These are phyloP conservation scores for Shargacucullia verbasci DNA, from an alignment of 2,888 invertebrate genomes.

Conservation along the genomic window DNA sequence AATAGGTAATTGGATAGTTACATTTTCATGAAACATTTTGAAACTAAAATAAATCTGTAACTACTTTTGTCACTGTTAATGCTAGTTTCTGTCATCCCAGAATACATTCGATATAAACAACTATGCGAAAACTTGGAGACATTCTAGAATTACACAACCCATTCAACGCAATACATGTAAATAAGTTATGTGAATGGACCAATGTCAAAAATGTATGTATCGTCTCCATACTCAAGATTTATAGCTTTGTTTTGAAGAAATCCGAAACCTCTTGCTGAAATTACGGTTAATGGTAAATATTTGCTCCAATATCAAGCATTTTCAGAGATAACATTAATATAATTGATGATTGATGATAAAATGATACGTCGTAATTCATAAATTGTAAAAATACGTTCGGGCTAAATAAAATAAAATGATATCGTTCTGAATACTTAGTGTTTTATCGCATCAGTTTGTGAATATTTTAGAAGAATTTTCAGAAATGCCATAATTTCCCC, in stretches of 20 bases:
- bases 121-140: neutral
- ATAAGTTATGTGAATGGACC: conserved; percentile 27
- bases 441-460: too few relatives aligned
- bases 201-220: conserved; percentile 26
- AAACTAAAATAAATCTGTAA: too few relatives aligned
- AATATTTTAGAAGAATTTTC: too few relatives aligned
- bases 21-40: too few relatives aligned
- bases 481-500: too few relatives aligned
- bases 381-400: too few relatives aligned
- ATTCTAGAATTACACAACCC: conserved; percentile 2
- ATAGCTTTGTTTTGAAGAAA: conserved; percentile 43
- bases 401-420: too few relatives aligned
- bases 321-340: neutral
- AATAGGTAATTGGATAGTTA: too few relatives aligned
- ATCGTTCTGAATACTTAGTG: too few relatives aligned
- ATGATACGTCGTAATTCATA: conserved; percentile 3
- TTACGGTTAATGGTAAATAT: conserved; percentile 1
- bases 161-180: conserved; percentile 36
- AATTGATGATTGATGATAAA: too few relatives aligned
- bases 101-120: conserved; percentile 9
- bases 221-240: conserved; percentile 36
- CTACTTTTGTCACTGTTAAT: too few relatives aligned
- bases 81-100: conserved; percentile 13
- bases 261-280: conserved; percentile 13
- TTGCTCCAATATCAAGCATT: conserved; percentile 1